phyloP scores from a whole-genome alignment of 2,888 invertebrate genomes.

The Deilephila porcellus region DNA sequence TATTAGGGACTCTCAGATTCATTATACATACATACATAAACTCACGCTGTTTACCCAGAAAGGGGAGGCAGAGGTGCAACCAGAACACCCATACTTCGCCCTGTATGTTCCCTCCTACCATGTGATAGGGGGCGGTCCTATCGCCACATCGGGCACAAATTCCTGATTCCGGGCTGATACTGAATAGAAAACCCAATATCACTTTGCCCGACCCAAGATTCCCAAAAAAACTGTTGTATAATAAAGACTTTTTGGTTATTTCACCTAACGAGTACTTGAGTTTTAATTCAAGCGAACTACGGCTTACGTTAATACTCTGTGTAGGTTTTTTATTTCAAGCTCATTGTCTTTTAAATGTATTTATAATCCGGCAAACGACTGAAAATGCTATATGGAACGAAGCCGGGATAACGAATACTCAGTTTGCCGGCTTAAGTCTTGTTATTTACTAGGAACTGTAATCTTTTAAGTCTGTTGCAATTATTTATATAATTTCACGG shows the following conservation, averaged over 20 bases:
- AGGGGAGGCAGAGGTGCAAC: too few species aligned
- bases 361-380: slow-evolving; percentile 18
- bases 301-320: not conserved
- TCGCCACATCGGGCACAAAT: too few species aligned
- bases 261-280: not conserved
- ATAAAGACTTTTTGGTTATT: not conserved
- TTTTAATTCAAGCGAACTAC: not conserved
- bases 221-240: not conserved
- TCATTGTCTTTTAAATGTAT: not conserved
- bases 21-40: too few species aligned
- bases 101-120: too few species aligned
- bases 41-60: too few species aligned
- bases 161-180: too few species aligned
- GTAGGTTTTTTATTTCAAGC: not conserved
- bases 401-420: slow-evolving; percentile 4
- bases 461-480: not conserved
- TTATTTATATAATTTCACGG: not conserved
- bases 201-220: too few species aligned
- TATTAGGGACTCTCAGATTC: not conserved
- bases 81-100: too few species aligned
- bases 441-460: not conserved
- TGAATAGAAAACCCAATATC: too few species aligned
- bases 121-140: too few species aligned
- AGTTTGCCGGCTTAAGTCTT: not conserved
- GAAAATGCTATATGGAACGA: slow-evolving; percentile 10